These are phyloP conservation scores for Latrodectus hesperus DNA, from an alignment of 2,888 invertebrate genomes.

Conservation along the genomic window DNA sequence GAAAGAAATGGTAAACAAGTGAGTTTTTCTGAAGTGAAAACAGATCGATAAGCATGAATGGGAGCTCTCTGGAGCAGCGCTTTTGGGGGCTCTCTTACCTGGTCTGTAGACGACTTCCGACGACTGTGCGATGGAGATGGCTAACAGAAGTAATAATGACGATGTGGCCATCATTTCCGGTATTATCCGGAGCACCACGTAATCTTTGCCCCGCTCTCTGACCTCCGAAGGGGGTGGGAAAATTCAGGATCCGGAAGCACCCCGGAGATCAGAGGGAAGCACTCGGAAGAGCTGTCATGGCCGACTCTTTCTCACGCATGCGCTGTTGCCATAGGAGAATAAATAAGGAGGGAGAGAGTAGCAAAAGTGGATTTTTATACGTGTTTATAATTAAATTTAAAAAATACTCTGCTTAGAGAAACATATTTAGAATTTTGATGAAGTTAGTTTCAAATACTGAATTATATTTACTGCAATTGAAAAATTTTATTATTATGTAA, in stretches of 20 bases:
- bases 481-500: no score
- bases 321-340: background rate
- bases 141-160: constrained; percentile 12
- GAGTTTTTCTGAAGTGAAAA: background rate
- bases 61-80: background rate
- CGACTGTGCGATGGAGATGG: background rate
- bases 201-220: constrained; percentile 24
- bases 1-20: no score
- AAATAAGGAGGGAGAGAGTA: background rate
- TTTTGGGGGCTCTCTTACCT: constrained; percentile 22
- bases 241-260: constrained; percentile 28
- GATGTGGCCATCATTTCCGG: background rate
- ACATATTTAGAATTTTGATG: no score
- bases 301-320: constrained; percentile 32
- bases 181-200: constrained; percentile 30
- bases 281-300: constrained; percentile 45
- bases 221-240: constrained; percentile 17
- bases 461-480: no score
- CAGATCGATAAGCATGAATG: background rate
- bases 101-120: constrained; percentile 50
- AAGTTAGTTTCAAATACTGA: no score
- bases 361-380: background rate
- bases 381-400: no score
- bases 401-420: no score
- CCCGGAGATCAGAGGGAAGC: constrained; percentile 17